Conservation (phyloP, 2,888 invertebrate species). For the Physocephala rufipes region DNA sequence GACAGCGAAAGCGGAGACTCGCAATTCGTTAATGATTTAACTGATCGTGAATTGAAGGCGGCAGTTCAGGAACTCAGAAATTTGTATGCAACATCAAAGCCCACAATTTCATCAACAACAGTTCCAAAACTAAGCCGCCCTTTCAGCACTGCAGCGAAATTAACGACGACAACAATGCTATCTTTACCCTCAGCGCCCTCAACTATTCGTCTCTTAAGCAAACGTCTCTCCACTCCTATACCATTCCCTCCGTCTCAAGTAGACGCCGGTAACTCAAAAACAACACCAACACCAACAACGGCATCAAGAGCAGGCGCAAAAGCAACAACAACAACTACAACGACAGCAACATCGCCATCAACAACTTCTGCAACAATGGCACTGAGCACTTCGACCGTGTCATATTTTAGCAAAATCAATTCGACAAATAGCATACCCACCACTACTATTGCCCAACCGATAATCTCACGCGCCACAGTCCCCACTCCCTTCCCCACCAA, state of each 20-base stretch:
- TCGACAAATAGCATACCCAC: slow-evolving; percentile 47
- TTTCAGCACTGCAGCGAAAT: slow-evolving; percentile 53
- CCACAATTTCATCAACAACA: slow-evolving; percentile 48
- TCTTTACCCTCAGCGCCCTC: slow-evolving; percentile 35
- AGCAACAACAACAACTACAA: slow-evolving; percentile 44
- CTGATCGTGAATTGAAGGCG: slow-evolving; percentile 54
- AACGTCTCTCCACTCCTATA: slow-evolving; percentile 28
- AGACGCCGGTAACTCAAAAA: slow-evolving; percentile 50
- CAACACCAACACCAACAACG: slow-evolving; percentile 61
- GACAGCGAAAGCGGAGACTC: slow-evolving; percentile 54
- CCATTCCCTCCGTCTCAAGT: slow-evolving; percentile 38
- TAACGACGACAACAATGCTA: slow-evolving; percentile 42
- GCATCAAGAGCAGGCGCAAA: slow-evolving; percentile 46
- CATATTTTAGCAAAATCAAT: slow-evolving; percentile 30
- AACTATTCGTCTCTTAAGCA: slow-evolving; percentile 28
- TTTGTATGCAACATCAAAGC: slow-evolving; percentile 55
- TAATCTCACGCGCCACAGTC: slow-evolving; percentile 34
- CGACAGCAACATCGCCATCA: slow-evolving; percentile 55
- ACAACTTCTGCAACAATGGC: slow-evolving; percentile 57
- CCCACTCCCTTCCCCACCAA: neutral
- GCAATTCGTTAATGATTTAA: slow-evolving; percentile 56
- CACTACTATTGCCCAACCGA: slow-evolving; percentile 55
- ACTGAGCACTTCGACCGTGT: slow-evolving; percentile 33
- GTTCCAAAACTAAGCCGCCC: slow-evolving; percentile 42
- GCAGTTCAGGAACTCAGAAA: slow-evolving; percentile 57